Base-by-base conservation (phyloP, 2,797 vertebrate genomes). In the Malacoctenus gilli region DNA sequence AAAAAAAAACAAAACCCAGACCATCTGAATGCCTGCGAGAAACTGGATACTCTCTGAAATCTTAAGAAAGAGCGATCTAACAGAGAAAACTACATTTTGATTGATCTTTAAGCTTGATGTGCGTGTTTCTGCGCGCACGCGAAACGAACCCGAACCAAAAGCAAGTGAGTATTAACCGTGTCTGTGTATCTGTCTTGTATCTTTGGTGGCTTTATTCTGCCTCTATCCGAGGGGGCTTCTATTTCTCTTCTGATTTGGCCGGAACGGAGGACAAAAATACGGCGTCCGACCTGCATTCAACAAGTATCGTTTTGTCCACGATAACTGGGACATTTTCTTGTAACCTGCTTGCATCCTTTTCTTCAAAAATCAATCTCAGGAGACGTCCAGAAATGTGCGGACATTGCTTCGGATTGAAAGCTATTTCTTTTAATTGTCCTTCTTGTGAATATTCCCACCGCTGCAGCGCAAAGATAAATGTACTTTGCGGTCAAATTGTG, bases 91-190 rank as follows among this genome's bases (percentile, higher is more conserved):
- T 82, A 74, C 89, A 44, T 69, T 84, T 37, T 82, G 74, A 87
- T 84, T 88, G 82, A 81, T 83, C 84, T 75, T 43, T 75, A 78
- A 56, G 64, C 79, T 88, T 70, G 68, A 89, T 85, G 83, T 81
- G 85, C 80, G 83, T 68, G 86, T 80, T 72, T 73, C 71, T 61
- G 70, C 83, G 42, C 85, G 80, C 85, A 82, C 80, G 60, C 79
- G 79, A 89, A 79, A 82, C 86, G 75, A 84, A 88, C 85, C 88
- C 74, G 84, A 87, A 81, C 80, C 86, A 68, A 76, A 82, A 77
- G 59, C 87, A 84, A 90, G 91, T 92, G 89, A 92, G 91, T 92
- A 92, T 87, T 44, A 70, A 80, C 77, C 86, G 81, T 85, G 79
- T 85, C 76, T 83, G 86, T 86, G 73, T 81, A 16, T 72, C 42